Evolutionary conservation across 1,140 invertebrate genomes (phyloP).

Genomic region (Protaetia brevitarsis): DNA sequence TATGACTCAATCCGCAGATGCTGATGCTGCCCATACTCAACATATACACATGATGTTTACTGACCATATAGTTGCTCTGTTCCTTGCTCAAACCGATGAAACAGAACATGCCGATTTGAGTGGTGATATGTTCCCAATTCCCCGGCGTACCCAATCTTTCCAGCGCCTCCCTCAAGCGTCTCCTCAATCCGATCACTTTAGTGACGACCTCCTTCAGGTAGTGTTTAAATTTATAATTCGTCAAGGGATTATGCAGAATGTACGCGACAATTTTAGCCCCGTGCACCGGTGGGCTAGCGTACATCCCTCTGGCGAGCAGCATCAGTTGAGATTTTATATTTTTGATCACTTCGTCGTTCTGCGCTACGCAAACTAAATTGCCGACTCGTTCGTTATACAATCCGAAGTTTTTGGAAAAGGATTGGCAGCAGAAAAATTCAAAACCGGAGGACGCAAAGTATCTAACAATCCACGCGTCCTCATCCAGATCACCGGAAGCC

Average conservation of each 20-base stretch:
- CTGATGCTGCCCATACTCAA: conserved; percentile 80
- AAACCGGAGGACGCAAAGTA: conserved; percentile 76
- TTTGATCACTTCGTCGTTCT: conserved; percentile 8
- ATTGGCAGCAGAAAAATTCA: conserved; percentile 87
- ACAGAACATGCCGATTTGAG: conserved; percentile 95
- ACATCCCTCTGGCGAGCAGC: conserved; percentile 65
- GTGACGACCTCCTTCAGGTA: background rate
- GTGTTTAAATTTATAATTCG: background rate
- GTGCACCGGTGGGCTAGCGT: conserved; percentile 80
- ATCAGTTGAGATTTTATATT: conserved; percentile 24
- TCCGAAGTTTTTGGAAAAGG: conserved; percentile 97
- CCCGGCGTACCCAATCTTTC: conserved; percentile 77
- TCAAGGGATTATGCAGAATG: conserved; percentile 77
- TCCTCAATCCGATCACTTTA: conserved; percentile 14
- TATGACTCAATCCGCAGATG: conserved; percentile 84
- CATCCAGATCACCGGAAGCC: conserved; percentile 77
- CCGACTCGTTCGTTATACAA: conserved; percentile 73
- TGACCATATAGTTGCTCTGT: conserved; percentile 85
- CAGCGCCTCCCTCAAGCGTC: conserved; percentile 26
- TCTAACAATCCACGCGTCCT: conserved; percentile 84
- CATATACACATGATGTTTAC: conserved; percentile 33
- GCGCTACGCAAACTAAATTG: conserved; percentile 14
- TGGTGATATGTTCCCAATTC: conserved; percentile 88
- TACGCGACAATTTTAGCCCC: conserved; percentile 82
- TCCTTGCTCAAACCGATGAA: conserved; percentile 85